phyloP scores from a whole-genome alignment of 2,888 invertebrate genomes.

The Theristus sp. region DNA sequence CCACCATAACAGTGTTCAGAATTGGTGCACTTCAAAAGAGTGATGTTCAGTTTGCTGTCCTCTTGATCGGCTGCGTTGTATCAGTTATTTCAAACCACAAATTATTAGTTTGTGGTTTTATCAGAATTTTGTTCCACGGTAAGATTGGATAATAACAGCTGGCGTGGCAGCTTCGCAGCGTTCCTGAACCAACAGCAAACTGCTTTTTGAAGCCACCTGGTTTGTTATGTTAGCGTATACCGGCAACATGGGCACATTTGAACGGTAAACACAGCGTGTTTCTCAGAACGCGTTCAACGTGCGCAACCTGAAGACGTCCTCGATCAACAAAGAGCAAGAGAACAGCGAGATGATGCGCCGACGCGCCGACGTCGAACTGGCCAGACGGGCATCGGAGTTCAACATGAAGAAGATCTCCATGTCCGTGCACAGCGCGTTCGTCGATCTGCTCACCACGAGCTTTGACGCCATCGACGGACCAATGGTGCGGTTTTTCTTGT shows the following conservation, averaged over 20 bases:
- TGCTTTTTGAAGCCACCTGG: neutral
- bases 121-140: no score
- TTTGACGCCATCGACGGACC: neutral
- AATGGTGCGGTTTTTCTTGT: neutral
- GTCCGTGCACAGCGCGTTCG: neutral
- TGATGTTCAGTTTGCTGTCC: neutral
- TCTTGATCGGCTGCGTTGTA: neutral
- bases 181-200: no score
- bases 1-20: no score
- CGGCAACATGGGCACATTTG: neutral
- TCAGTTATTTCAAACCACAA: no score
- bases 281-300: neutral
- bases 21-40: no score
- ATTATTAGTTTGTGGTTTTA: no score
- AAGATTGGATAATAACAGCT: no score
- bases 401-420: neutral
- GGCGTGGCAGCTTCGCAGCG: no score
- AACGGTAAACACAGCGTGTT: no score
- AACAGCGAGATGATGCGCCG: neutral
- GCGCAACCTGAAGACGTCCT: neutral
- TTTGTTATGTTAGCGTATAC: neutral
- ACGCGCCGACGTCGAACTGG: neutral
- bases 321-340: neutral
- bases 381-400: neutral
- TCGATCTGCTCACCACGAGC: neutral